Evolutionary conservation across 2,888 invertebrate genomes (phyloP).

Genomic region (Pyrocoelia pectoralis): DNA sequence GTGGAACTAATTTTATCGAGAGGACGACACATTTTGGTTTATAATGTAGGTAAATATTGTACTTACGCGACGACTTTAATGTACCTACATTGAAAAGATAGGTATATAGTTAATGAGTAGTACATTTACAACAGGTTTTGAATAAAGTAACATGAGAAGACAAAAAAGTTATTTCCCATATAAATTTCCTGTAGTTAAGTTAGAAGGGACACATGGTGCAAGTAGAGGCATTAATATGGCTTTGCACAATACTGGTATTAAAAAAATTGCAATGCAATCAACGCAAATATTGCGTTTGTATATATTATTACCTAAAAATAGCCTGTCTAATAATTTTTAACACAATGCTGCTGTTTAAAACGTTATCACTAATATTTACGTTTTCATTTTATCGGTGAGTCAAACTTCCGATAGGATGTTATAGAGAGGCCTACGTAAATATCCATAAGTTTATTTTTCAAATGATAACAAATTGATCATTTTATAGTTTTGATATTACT

Average conservation of each 20-base stretch:
- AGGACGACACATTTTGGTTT: no score
- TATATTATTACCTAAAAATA: not conserved
- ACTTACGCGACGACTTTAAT: no score
- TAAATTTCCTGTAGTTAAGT: slow-evolving; percentile 11
- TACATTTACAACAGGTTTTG: slow-evolving; percentile 6
- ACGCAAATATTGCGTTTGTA: not conserved
- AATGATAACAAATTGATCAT: no score
- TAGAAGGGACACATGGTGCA: slow-evolving; percentile 8
- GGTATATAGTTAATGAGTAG: not conserved
- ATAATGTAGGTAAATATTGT: no score
- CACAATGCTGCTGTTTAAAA: not conserved
- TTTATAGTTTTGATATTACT: no score
- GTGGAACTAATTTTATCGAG: no score
- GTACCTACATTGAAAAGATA: slow-evolving; percentile 2
- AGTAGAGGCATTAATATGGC: slow-evolving; percentile 9
- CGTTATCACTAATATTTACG: not conserved
- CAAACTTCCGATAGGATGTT: no score
- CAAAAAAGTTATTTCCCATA: slow-evolving; percentile 11
- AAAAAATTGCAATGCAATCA: not conserved
- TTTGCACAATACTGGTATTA: not conserved
- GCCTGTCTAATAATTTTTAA: no score
- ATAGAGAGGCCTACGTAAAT: no score
- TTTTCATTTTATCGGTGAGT: no score
- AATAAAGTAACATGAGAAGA: slow-evolving; percentile 8
- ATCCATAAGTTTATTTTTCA: no score